phyloP scores from a whole-genome alignment of 2,888 invertebrate species.

The Pherbina coryleti region DNA sequence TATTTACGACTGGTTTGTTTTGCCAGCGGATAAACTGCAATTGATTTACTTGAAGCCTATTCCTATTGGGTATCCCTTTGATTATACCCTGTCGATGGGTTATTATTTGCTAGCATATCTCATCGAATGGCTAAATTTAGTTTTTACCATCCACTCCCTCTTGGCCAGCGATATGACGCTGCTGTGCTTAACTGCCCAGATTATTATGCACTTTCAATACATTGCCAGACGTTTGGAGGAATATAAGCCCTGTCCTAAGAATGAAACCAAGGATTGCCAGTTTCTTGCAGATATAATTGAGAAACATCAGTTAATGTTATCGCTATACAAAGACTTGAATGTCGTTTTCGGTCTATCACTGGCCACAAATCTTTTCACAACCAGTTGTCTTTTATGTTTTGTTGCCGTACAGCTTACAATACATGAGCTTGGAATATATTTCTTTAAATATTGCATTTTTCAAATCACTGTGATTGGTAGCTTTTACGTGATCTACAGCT shows the following conservation, averaged over 20 bases:
- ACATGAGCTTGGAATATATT: conserved; percentile 47
- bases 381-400: conserved; percentile 47
- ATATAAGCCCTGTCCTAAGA: conserved; percentile 49
- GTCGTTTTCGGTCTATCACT: conserved; percentile 48
- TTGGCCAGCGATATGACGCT: conserved; percentile 53
- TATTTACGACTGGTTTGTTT: conserved; percentile 8
- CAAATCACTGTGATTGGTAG: conserved; percentile 47
- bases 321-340: conserved; percentile 48
- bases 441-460: conserved; percentile 47
- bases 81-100: conserved; percentile 34
- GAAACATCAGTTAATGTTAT: conserved; percentile 52
- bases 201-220: conserved; percentile 59
- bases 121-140: conserved; percentile 49
- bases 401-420: conserved; percentile 48
- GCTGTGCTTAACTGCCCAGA: conserved; percentile 54
- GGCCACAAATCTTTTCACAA: conserved; percentile 47
- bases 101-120: conserved; percentile 42
- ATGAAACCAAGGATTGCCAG: conserved; percentile 41
- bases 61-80: conserved; percentile 45
- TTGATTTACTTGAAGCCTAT: conserved; percentile 45
- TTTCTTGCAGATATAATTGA: conserved; percentile 49
- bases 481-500: conserved; percentile 51
- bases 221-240: conserved; percentile 50
- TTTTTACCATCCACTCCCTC: conserved; percentile 42
- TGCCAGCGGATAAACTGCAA: conserved; percentile 27